Conservation (phyloP, 2,113 vertebrate species). For the Mus musculus region GRCm39 chr8:107034001-107034500, state of each 20-base stretch:
- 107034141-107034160: slow-evolving; percentile 51
- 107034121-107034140: slow-evolving; percentile 57
- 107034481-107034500: not conserved
- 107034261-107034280: slow-evolving; percentile 56
- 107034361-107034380: not conserved
- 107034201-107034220: slow-evolving; percentile 70
- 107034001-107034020: slow-evolving; percentile 59
- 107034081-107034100: slow-evolving; percentile 63
- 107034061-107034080: slow-evolving; percentile 53
- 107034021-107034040: slow-evolving; percentile 10
- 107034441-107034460: not conserved
- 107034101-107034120: slow-evolving; percentile 67
- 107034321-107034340: not conserved
- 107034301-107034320: not conserved
- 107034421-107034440: not conserved
- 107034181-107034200: slow-evolving; percentile 64
- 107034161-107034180: slow-evolving; percentile 67
- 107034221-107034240: slow-evolving; percentile 78
- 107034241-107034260: slow-evolving; percentile 76
- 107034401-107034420: not conserved
- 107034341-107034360: not conserved
- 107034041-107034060: slow-evolving; percentile 16
- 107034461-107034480: not conserved
- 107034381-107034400: slow-evolving; percentile 19
- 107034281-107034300: not conserved